These are phyloP conservation scores for Aurelia aurita complex sp. Pacific DNA, from an alignment of 30 jellyfish, hydroid and myxozoan genomes.

Conservation along the genomic window DNA sequence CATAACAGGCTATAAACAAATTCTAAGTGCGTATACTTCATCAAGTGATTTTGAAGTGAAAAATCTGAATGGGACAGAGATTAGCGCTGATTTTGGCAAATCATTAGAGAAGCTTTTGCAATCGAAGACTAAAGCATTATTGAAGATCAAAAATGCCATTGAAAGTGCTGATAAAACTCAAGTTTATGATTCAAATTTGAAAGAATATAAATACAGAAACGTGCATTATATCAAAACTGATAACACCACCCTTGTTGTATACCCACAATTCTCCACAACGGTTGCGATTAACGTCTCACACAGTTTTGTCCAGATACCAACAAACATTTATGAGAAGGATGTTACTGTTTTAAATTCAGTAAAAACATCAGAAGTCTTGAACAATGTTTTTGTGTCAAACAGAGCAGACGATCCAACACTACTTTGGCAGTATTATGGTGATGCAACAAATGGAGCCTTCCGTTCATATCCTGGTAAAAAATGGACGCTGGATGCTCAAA, in stretches of 20 bases:
- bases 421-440: constrained; percentile 86
- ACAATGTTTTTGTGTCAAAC: constrained; percentile 62
- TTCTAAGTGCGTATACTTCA: constrained; percentile 6
- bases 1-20: constrained; percentile 48
- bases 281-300: constrained; percentile 50
- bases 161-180: constrained; percentile 19
- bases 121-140: constrained; percentile 39
- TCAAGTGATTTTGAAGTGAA: constrained; percentile 10
- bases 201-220: constrained; percentile 22
- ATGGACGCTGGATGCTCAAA: constrained; percentile 41
- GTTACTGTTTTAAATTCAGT: constrained; percentile 62
- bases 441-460: constrained; percentile 76
- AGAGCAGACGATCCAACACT: constrained; percentile 43
- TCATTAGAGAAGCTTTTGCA: constrained; percentile 33
- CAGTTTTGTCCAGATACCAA: constrained; percentile 93
- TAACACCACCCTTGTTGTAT: constrained; percentile 21
- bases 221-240: constrained; percentile 44
- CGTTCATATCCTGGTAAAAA: constrained; percentile 84
- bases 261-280: constrained; percentile 53
- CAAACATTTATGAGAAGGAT: constrained; percentile 70
- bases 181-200: not conserved
- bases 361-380: constrained; percentile 65
- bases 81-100: constrained; percentile 20
- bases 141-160: constrained; percentile 19
- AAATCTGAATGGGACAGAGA: constrained; percentile 50